These are phyloP conservation scores for Gryllus bimaculatus DNA, from an alignment of 1,140 invertebrate genomes.

Conservation along the genomic window DNA sequence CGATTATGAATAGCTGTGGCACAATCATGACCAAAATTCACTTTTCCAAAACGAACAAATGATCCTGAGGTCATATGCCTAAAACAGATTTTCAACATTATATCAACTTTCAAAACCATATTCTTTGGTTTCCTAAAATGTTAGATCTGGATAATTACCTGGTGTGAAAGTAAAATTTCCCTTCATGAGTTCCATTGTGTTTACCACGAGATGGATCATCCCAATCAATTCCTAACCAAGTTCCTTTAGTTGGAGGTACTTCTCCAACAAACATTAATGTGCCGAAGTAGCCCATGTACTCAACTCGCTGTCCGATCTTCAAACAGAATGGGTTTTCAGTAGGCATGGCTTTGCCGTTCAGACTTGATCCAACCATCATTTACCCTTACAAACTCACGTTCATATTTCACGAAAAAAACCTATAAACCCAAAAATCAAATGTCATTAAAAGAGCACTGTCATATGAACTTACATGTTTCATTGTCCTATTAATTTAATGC, in stretches of 20 bases:
- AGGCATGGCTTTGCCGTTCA: neutral
- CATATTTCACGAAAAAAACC: too few species aligned
- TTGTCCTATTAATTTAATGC: too few species aligned
- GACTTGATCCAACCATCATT: neutral
- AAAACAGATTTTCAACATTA: slow-evolving; percentile 24
- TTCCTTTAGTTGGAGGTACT: slow-evolving; percentile 45
- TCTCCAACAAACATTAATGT: slow-evolving; percentile 49
- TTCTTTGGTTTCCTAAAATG: neutral
- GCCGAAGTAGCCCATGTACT: slow-evolving; percentile 43
- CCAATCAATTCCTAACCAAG: slow-evolving; percentile 90
- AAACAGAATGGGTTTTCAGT: neutral
- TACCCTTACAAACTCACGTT: too few species aligned
- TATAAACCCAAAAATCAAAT: too few species aligned
- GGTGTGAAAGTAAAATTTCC: slow-evolving; percentile 71
- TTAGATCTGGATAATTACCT: slow-evolving; percentile 36
- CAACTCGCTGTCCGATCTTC: slow-evolving; percentile 42
- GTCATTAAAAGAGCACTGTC: too few species aligned
- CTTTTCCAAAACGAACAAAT: slow-evolving; percentile 74
- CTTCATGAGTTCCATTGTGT: slow-evolving; percentile 78
- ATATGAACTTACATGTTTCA: too few species aligned
- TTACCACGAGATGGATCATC: slow-evolving; percentile 78
- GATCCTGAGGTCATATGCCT: slow-evolving; percentile 65
- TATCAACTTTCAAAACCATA: neutral
- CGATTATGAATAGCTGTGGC: slow-evolving; percentile 60
- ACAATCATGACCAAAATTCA: slow-evolving; percentile 56